phyloP scores from a whole-genome alignment of 2,113 vertebrate species.

The Ceratotherium simum region DNA sequence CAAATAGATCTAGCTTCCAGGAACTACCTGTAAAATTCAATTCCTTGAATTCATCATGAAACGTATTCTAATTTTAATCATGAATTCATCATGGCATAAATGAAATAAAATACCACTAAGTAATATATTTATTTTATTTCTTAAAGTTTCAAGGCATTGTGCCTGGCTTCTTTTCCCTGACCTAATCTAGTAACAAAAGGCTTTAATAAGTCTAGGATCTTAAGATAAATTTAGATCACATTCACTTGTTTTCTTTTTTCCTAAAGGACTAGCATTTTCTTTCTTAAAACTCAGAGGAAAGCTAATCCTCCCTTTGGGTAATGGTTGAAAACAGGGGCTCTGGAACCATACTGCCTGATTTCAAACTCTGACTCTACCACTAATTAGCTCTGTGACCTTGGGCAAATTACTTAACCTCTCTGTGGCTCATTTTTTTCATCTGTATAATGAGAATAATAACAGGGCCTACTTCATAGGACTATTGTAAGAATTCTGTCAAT shows the following conservation, averaged over 20 bases:
- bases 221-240: not conserved
- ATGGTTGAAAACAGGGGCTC: not conserved
- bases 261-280: not conserved
- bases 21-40: constrained; percentile 4
- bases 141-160: not conserved
- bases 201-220: not conserved
- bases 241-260: not conserved
- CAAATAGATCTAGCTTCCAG: not conserved
- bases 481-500: constrained; percentile 14
- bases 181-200: not conserved
- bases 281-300: not conserved
- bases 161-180: not conserved
- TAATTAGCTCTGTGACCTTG: not conserved
- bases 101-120: not conserved
- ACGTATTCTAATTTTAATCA: not conserved
- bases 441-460: not conserved
- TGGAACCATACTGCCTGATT: not conserved
- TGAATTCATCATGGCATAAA: not conserved
- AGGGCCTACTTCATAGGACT: not conserved
- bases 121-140: not conserved
- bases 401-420: not conserved
- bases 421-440: not conserved
- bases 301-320: not conserved
- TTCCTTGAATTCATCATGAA: constrained; percentile 1
- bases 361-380: constrained; percentile 12